Evolutionary conservation across 2,888 invertebrate genomes (phyloP).

Genomic region (Oscheius sp.): DNA sequence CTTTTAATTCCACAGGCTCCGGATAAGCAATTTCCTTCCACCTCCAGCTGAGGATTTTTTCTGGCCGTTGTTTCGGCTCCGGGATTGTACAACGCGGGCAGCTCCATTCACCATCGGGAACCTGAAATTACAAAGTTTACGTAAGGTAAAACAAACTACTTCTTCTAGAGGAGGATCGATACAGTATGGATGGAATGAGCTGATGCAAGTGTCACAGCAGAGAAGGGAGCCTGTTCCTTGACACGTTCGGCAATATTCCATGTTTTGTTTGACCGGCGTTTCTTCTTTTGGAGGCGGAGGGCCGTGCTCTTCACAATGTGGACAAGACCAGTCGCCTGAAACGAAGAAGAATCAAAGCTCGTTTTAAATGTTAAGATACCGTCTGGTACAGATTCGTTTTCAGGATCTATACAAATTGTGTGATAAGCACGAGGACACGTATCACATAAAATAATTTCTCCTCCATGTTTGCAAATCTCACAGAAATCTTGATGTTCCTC

Average conservation of each 20-base stretch:
- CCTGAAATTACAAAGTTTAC: slow-evolving; percentile 22
- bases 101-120: slow-evolving; percentile 85
- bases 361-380: slow-evolving; percentile 78
- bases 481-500: slow-evolving; percentile 96
- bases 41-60: slow-evolving; percentile 95
- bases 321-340: slow-evolving; percentile 89
- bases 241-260: slow-evolving; percentile 83
- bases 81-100: slow-evolving; percentile 92
- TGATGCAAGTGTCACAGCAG: slow-evolving; percentile 97
- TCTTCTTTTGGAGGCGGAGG: slow-evolving; percentile 53
- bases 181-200: slow-evolving; percentile 98
- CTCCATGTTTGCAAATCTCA: slow-evolving; percentile 95
- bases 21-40: slow-evolving; percentile 79
- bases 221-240: slow-evolving; percentile 89
- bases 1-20: slow-evolving; percentile 63
- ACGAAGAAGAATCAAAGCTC: no score
- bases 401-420: slow-evolving; percentile 90
- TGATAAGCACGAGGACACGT: slow-evolving; percentile 90
- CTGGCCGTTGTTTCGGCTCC: slow-evolving; percentile 77
- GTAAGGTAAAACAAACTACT: slow-evolving; percentile 84
- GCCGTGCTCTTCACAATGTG: slow-evolving; percentile 80
- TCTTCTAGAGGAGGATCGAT: slow-evolving; percentile 97
- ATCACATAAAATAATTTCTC: slow-evolving; percentile 98
- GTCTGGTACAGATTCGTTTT: slow-evolving; percentile 96
- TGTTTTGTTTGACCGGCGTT: slow-evolving; percentile 54